Percentiles rank a stretch among this genome's conserved stretches.
phyloP scores from a whole-genome alignment of 2,797 vertebrate species.

The Coregonus suidteri region DNA sequence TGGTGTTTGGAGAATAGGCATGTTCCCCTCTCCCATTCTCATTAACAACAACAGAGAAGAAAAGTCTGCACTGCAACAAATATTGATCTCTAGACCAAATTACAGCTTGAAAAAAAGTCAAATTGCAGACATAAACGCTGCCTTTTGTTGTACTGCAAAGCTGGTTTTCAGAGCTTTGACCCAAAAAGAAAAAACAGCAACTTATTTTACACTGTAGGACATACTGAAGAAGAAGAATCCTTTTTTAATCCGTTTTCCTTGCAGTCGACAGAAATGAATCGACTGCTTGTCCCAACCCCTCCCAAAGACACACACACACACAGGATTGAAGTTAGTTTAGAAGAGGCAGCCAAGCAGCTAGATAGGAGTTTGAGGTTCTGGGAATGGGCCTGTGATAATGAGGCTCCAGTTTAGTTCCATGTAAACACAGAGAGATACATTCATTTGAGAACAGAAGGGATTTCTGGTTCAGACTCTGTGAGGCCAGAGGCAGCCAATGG shows the following conservation, averaged over 20 bases:
- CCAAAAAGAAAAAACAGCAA: no score
- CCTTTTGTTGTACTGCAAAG: not conserved
- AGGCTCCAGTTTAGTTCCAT: not conserved
- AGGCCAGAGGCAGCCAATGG: not conserved
- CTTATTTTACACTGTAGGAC: no score
- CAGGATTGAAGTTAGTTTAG: not conserved
- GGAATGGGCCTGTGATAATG: not conserved
- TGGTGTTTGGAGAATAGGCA: not conserved
- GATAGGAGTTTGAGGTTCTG: not conserved
- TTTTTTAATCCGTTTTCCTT: no score
- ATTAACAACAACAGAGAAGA: not conserved
- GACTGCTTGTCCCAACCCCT: no score
- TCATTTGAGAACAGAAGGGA: not conserved
- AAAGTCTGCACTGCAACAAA: slow-evolving; percentile 12
- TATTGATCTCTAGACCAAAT: slow-evolving; percentile 10
- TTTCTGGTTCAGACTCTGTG: not conserved
- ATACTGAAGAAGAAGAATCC: no score
- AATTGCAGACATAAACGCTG: not conserved
- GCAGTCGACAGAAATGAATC: no score
- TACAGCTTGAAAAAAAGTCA: not conserved
- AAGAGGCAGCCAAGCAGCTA: not conserved
- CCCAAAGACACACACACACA: not conserved
- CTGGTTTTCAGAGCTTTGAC: not conserved
- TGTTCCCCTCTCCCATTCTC: not conserved
- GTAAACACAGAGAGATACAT: not conserved